Conservation (phyloP, 2,888 invertebrate species). For the Philopedon plagiatum region DNA sequence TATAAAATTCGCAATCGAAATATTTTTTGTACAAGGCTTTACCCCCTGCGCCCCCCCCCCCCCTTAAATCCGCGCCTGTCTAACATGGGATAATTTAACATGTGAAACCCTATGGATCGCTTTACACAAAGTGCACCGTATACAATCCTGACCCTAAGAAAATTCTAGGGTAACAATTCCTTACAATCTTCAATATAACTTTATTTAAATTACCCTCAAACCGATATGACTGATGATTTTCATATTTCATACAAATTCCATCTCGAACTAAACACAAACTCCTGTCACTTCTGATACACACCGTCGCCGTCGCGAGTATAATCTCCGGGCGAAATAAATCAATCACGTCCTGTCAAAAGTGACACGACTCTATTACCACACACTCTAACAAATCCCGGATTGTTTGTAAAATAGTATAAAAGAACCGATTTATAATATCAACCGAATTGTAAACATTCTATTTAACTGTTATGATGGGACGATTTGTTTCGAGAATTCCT, state of each 20-base stretch:
- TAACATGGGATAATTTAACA: too few relatives aligned
- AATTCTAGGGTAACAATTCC: too few relatives aligned
- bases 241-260: conserved; percentile 35
- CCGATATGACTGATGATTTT: conserved; percentile 32
- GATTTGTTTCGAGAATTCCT: conserved; percentile 41
- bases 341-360: conserved; percentile 34
- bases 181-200: too few relatives aligned
- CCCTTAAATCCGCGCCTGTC: too few relatives aligned
- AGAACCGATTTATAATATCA: conserved; percentile 46
- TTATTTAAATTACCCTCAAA: too few relatives aligned
- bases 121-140: too few relatives aligned
- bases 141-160: too few relatives aligned
- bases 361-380: conserved; percentile 44
- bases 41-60: too few relatives aligned
- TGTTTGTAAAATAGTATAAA: conserved; percentile 47
- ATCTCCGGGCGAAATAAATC: conserved; percentile 35
- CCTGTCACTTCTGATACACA: conserved; percentile 30
- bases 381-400: conserved; percentile 28
- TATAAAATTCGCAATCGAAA: too few relatives aligned
- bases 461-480: conserved; percentile 42
- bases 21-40: too few relatives aligned
- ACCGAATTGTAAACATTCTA: conserved; percentile 38
- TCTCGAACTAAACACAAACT: conserved; percentile 31
- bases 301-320: too few relatives aligned
- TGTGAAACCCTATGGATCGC: too few relatives aligned